Base-by-base conservation (phyloP, 2,113 vertebrate species). In the Lethenteron camtschaticum region DNA sequence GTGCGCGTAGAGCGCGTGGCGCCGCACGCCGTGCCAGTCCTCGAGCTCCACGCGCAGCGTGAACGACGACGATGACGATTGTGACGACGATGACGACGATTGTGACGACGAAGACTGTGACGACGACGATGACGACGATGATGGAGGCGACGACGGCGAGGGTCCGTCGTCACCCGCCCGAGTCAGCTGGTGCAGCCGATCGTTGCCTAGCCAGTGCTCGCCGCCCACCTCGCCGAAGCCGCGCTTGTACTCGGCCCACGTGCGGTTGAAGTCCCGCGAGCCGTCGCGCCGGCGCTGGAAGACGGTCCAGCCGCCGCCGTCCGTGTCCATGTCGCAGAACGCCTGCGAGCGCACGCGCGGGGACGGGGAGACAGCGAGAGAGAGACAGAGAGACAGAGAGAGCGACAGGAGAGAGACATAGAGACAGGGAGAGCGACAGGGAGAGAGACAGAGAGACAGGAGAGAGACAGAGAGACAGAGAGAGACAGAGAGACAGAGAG, bases 131-230 rank as follows among this genome's bases (percentile, higher is more conserved):
- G 41, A 41, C 5, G 41, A 41, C 41, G 41, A 41, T 41, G 41
- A 41, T 1, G 41, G 1, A 41, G 41, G 41, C 41, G 41, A 41
- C 41, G 41, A 41, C 41, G 41, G 41, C 1, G 41, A 41, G 41
- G 41, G 41, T 41, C 41, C 77, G 71, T 83, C 80, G 70, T 82
- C 81, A 8, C 80, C 80, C 1, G 71, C 70, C 13, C 76, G 72
- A 6, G 81, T 84, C 24, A 86, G 78, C n/a, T 75, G 73, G 11
- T 81, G 73, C 59, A 84, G 75, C 0, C 75, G 78, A 12, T 80
- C 77, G 11, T 84, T 85, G 11, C 83, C 83, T 73, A 86, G 74
- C 83, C 85, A 86, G 71, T 81, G 81, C 56, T 86, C 83, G 69
- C 79, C 80, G 73, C 80, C 81, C 0, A 76, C 76, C 41, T 41